Base-by-base conservation (phyloP, 2,797 vertebrate genomes). In the Zalophus californianus region DNA sequence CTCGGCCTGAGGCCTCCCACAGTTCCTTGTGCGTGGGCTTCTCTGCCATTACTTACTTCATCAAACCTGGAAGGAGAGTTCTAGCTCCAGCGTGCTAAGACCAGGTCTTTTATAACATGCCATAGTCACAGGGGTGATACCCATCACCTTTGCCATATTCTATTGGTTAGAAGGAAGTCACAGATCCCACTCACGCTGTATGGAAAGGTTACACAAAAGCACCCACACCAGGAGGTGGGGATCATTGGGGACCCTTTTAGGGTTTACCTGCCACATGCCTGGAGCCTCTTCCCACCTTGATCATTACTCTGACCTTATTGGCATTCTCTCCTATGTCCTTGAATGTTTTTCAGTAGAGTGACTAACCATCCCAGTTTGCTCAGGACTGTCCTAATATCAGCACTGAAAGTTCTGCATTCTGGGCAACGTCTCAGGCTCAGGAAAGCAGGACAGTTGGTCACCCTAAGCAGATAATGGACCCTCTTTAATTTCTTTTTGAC, bases 71-170 rank as follows among this genome's bases (percentile, higher is more conserved):
- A 13, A 56, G 91, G 23, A 89, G 60, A 44, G 18, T 1, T 89
- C 41, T 77, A 27, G 54, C 83, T 75, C 35, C 79, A 7, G 9
- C 8, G 20, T 77, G 80, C 35, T 44, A 21, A 32, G 0, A 2
- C 48, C 3, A 9, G 84, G 41, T 44, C 44, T 83, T 79, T 29
- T 50, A 3, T 15, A 50, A 18, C 9, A 11, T 8, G 15, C 11
- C 0, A 0, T 54, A 44, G 8, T 41, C 32, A 18, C 4, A 0
- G 3, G 56, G 23, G 9, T 44, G n/a, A 25, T 48, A 29, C 3
- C 52, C 35, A 8, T 23, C 5, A 25, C 35, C 32, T 84, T 50
- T 54, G 5, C 50, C 3, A 0, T 73, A 2, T 58, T 91, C 41
- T 72, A 10, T 32, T 80, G 21, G 5, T 82, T 83, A 50, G 72